Evolutionary conservation across 2,888 invertebrate species (phyloP).

Genomic region (Tenthredo scrophulariae): DNA sequence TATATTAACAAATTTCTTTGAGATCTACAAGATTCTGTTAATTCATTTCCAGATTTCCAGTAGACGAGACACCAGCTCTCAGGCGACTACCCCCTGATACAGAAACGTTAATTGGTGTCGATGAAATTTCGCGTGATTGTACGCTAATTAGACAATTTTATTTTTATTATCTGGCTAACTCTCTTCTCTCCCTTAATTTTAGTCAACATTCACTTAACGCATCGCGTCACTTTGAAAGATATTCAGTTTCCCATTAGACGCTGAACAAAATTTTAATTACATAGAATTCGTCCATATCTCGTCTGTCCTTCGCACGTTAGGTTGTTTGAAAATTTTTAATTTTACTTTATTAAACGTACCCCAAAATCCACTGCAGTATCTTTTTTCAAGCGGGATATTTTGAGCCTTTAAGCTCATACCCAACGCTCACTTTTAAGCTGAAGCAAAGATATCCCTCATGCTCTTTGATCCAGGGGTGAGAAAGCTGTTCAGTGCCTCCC

Average conservation of each 20-base stretch:
- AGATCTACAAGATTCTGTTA: background rate
- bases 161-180: background rate
- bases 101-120: background rate
- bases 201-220: background rate
- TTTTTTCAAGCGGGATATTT: background rate
- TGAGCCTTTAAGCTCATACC: background rate
- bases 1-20: background rate
- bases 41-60: background rate
- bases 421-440: constrained; percentile 17
- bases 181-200: background rate
- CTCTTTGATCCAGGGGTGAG: constrained; percentile 24
- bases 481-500: constrained; percentile 27
- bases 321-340: background rate
- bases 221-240: background rate
- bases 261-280: background rate
- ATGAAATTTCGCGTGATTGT: background rate
- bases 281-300: background rate
- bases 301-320: background rate
- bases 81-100: background rate
- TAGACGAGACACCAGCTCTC: background rate
- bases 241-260: background rate
- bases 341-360: background rate
- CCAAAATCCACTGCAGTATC: background rate
- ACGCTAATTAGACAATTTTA: background rate
- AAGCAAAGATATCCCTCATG: background rate